phyloP scores from a whole-genome alignment of 2,888 invertebrate genomes.

The Chymomyza procnemis region DNA sequence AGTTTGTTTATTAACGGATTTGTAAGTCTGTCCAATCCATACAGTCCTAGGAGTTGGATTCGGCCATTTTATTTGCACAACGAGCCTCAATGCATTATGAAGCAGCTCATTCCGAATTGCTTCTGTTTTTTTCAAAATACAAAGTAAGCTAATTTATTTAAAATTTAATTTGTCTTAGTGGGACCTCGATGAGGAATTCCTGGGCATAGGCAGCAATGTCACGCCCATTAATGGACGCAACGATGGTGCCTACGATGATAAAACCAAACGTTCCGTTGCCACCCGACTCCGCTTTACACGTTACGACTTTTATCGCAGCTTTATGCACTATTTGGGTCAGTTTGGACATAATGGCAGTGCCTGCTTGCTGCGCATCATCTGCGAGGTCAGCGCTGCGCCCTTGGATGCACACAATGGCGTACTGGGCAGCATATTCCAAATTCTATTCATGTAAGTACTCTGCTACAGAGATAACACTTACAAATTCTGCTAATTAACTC shows the following conservation, averaged over 20 bases:
- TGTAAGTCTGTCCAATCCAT: no score
- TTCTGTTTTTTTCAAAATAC: not conserved
- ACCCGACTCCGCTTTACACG: constrained; percentile 57
- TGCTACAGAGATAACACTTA: constrained; percentile 13
- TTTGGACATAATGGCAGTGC: constrained; percentile 79
- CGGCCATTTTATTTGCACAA: no score
- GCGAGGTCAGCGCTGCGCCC: constrained; percentile 81
- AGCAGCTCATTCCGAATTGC: no score
- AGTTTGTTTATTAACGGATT: no score
- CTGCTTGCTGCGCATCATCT: constrained; percentile 84
- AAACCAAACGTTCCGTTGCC: constrained; percentile 38
- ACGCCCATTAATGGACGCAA: constrained; percentile 67
- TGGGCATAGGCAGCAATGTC: constrained; percentile 70
- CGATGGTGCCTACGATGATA: constrained; percentile 3
- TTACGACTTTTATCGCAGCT: constrained; percentile 67
- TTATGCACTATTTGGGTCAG: constrained; percentile 68
- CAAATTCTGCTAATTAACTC: constrained; percentile 42
- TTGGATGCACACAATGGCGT: constrained; percentile 81
- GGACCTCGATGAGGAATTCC: constrained; percentile 66
- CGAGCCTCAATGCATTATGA: no score
- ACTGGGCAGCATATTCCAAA: constrained; percentile 83
- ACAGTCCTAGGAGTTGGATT: no score
- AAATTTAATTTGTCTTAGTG: constrained; percentile 52
- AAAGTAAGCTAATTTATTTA: not conserved
- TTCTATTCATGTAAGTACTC: constrained; percentile 83